These are phyloP conservation scores for Drosophila miranda DNA, from an alignment of 1,140 invertebrate genomes.

Conservation along the genomic window DNA sequence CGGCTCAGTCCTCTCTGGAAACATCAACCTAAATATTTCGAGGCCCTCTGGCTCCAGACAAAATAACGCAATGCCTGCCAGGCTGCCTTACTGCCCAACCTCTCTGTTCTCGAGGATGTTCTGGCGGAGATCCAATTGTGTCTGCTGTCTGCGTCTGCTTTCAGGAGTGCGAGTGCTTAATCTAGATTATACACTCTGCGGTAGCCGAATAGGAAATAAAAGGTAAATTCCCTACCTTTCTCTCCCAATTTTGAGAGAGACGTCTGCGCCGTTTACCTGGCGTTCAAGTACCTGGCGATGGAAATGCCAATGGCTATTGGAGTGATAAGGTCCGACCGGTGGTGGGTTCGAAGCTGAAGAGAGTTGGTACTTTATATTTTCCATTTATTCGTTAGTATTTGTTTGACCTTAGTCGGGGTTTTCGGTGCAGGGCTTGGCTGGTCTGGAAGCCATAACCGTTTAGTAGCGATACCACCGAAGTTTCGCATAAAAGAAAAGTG, in stretches of 20 bases:
- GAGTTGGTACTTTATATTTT: constrained; percentile 52
- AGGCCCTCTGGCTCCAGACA: constrained; percentile 40
- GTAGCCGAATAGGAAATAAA: constrained; percentile 58
- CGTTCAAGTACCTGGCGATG: constrained; percentile 38
- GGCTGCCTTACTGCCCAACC: constrained; percentile 13
- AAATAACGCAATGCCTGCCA: constrained; percentile 1
- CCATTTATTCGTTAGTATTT: constrained; percentile 55
- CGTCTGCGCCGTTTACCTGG: constrained; percentile 25
- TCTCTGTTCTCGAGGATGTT: not conserved
- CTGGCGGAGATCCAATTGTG: constrained; percentile 21
- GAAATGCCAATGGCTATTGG: not conserved
- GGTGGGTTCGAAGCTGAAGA: not conserved
- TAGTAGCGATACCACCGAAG: constrained; percentile 53
- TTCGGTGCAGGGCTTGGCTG: constrained; percentile 21
- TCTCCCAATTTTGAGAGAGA: constrained; percentile 33
- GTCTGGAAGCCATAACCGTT: constrained; percentile 56
- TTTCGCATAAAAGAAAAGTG: constrained; percentile 43
- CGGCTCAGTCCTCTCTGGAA: constrained; percentile 42
- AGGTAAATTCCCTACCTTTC: constrained; percentile 48
- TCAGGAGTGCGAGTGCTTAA: constrained; percentile 41
- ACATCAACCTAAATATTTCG: constrained; percentile 61
- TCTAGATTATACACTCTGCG: constrained; percentile 57
- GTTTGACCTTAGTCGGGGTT: constrained; percentile 34
- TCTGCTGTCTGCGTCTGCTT: constrained; percentile 29
- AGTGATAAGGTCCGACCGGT: too few species aligned